Conservation (phyloP, 35 echinoderm and acorn worm species). For the Chiridota heheva region DNA sequence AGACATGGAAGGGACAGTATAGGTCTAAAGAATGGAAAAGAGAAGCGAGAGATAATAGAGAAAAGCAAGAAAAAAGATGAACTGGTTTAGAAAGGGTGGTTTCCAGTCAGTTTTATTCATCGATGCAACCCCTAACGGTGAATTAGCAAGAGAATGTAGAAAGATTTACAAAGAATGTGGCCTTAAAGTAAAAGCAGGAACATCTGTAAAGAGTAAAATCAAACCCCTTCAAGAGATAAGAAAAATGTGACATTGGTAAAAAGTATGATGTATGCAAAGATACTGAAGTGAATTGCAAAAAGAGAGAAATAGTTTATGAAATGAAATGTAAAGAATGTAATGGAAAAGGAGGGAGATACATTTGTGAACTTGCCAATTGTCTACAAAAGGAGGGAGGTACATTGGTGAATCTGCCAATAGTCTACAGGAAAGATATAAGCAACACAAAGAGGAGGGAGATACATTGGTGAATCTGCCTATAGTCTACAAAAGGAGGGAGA, state of each 20-base stretch:
- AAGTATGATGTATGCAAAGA: background rate
- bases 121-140: constrained; percentile 17
- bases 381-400: too few species aligned
- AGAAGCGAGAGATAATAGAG: background rate
- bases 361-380: too few species aligned
- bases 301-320: too few species aligned
- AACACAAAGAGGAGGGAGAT: too few species aligned
- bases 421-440: too few species aligned
- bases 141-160: constrained; percentile 10
- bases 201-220: constrained; percentile 2
- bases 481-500: too few species aligned
- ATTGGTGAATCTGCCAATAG: too few species aligned
- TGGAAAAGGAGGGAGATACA: too few species aligned
- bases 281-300: background rate
- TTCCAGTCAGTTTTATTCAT: constrained; percentile 7
- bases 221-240: background rate
- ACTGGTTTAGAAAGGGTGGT: background rate
- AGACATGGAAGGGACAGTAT: background rate
- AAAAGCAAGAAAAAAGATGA: background rate
- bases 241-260: background rate
- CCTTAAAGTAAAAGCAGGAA: background rate
- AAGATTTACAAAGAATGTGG: background rate
- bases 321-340: too few species aligned
- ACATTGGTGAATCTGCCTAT: too few species aligned
- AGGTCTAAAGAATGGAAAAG: background rate